Evolutionary conservation across 2,888 invertebrate genomes (phyloP).

Genomic region (Eulithis testata): DNA sequence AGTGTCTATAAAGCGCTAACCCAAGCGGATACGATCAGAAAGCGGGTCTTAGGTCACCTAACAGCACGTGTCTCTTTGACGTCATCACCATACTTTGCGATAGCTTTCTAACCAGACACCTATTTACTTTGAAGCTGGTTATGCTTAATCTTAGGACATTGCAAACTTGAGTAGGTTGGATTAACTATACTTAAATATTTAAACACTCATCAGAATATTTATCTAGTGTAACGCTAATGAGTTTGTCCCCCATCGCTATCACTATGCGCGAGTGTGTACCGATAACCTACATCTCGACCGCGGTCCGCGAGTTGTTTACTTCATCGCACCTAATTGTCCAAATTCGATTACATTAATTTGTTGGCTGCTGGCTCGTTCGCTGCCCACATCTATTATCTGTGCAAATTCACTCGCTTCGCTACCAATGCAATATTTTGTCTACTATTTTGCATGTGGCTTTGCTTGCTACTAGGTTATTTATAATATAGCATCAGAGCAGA

Average conservation of each 20-base stretch:
- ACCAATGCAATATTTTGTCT: conserved; percentile 49
- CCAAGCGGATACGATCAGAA: conserved; percentile 56
- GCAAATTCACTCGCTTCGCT: conserved; percentile 46
- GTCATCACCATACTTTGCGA: conserved; percentile 60
- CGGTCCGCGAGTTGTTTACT: conserved; percentile 63
- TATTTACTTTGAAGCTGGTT: conserved; percentile 42
- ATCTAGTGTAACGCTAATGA: conserved; percentile 52
- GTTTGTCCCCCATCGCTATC: conserved; percentile 54
- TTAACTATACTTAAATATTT: conserved; percentile 46
- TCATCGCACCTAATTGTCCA: conserved; percentile 63
- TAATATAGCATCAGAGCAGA: conserved; percentile 40
- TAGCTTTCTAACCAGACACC: conserved; percentile 57
- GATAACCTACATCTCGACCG: conserved; percentile 70
- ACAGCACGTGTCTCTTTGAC: conserved; percentile 66
- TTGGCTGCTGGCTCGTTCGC: conserved; percentile 41
- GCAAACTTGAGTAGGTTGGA: conserved; percentile 41
- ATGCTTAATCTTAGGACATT: conserved; percentile 31
- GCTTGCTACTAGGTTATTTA: conserved; percentile 38
- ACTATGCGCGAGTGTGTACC: conserved; percentile 47
- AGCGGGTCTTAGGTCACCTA: conserved; percentile 68
- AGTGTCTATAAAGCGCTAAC: conserved; percentile 46
- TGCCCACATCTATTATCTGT: conserved; percentile 56
- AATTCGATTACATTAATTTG: conserved; percentile 63
- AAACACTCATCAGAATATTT: conserved; percentile 53
- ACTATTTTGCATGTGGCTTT: conserved; percentile 57